A percentile compares a stretch with the other conserved stretches of the same genome.
Conservation (phyloP, 2,113 vertebrate species). For the Lophura nycthemera region DNA sequence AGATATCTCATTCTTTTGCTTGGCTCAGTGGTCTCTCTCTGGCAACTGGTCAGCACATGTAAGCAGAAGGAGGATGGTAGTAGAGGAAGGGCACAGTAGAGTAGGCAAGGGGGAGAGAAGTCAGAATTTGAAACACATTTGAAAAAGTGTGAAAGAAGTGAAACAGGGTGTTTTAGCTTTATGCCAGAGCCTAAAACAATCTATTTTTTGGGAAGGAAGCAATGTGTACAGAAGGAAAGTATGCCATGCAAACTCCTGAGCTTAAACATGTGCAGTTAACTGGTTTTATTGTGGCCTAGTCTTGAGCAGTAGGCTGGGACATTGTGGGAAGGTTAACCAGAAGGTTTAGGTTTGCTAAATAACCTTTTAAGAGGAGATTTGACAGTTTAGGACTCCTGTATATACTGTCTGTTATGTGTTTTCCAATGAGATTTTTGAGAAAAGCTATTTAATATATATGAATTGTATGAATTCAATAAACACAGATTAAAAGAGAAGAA, state of each 20-base stretch:
- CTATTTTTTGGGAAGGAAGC: background rate
- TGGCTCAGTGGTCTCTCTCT: background rate
- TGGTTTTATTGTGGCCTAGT: background rate
- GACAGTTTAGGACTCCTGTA: background rate
- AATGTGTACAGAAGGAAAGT: background rate
- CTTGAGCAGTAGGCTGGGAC: background rate
- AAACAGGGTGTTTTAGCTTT: background rate
- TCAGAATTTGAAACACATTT: background rate
- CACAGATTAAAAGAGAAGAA: background rate
- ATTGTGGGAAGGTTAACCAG: background rate
- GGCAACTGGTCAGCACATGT: background rate
- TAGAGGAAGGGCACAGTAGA: too few species aligned
- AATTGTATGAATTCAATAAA: background rate
- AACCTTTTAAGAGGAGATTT: background rate
- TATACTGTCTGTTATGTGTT: background rate
- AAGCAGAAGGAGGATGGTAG: background rate
- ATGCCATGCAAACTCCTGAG: rapidly evolving
- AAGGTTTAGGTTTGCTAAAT: background rate
- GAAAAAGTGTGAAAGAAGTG: background rate
- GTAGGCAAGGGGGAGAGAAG: background rate
- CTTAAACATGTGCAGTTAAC: rapidly evolving
- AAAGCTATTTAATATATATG: background rate
- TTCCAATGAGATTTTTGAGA: background rate
- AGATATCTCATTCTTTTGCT: background rate
- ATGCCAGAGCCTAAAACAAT: background rate